Base-by-base conservation (phyloP, 2,113 vertebrate species). In the Xiphias gladius region DNA sequence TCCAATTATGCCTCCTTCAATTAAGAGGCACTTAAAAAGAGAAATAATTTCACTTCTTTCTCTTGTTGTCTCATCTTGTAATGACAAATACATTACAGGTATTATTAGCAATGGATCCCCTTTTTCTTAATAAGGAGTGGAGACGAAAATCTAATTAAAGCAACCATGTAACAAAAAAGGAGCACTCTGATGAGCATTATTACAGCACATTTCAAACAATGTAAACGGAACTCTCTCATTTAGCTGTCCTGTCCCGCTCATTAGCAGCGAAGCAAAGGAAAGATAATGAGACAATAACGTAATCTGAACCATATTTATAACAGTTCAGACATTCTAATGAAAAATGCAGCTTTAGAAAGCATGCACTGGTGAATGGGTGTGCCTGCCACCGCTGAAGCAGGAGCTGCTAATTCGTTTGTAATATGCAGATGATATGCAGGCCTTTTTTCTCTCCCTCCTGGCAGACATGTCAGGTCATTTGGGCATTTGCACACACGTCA, bases 41-140 rank as follows among this genome's bases (percentile, higher is more conserved):
- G 78, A 89, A 92, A 91, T 89, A 81, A 85, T 86, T 82, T 81
- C 13, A 73, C 78, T 82, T 87, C 75, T 80, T 86, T 82, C 67
- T 81, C 79, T 77, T 79, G 80, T 79, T 87, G 87, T 94, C 84
- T 91, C 79, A 39, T 92, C 79, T 85, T 92, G 92, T 94, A 94
- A 86, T 89, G 94, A 94, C 92, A 94, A 94, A 95, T 86, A 85
- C 90, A 94, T 93, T 92, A 91, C 94, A 92, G 92, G 85, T 90
- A 89, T 96, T 92, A 93, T 92, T 92, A 94, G 93, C 86, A 22
- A 79, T 59, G 80, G 84, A 87, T 80, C 79, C 86, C 78, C 84
- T 84, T 39, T 3, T 81, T 89, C 88, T 91, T 91, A 88, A 90
- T 91, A 92, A 82, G 79, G 73, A 65, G 76, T 67, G 57, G 69